Percentiles rank a stretch among this genome's conserved stretches.
phyloP scores from a whole-genome alignment of 2,888 invertebrate genomes.

The Therioaphis trifolii region DNA sequence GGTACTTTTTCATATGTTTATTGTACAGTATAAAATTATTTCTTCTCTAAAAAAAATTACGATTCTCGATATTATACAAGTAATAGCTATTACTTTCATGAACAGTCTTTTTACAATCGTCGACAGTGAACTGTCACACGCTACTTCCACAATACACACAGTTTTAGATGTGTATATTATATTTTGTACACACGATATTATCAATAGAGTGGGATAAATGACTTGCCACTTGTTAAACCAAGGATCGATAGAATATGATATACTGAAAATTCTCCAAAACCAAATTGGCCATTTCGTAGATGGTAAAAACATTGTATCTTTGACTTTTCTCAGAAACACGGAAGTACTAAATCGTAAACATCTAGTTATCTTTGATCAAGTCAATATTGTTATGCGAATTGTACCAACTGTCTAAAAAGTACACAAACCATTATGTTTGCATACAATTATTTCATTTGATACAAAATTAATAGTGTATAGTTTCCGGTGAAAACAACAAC shows the following conservation, averaged over 20 bases:
- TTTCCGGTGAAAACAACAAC: no score
- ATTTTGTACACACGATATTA: conserved; percentile 3
- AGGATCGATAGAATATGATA: neutral
- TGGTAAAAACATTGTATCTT: neutral
- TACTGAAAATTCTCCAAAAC: conserved; percentile 5
- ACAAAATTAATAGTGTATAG: no score
- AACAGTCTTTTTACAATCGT: conserved; percentile 5
- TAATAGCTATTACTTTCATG: neutral
- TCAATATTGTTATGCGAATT: no score
- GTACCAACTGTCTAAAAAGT: no score
- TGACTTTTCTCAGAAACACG: neutral
- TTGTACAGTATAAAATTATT: neutral
- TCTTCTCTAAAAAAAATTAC: neutral
- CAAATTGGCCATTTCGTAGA: neutral
- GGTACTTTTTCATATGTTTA: neutral
- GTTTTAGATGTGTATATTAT: neutral
- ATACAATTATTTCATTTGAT: no score
- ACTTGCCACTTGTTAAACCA: conserved; percentile 1
- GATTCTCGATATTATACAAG: conserved; percentile 16
- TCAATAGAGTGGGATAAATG: neutral
- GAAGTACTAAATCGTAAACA: no score
- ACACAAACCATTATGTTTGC: no score
- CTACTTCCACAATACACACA: neutral
- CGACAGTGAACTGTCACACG: conserved; percentile 1
- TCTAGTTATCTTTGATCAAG: no score